Evolutionary conservation across 2,888 invertebrate species (phyloP).

Genomic region (Polietes domitor): DNA sequence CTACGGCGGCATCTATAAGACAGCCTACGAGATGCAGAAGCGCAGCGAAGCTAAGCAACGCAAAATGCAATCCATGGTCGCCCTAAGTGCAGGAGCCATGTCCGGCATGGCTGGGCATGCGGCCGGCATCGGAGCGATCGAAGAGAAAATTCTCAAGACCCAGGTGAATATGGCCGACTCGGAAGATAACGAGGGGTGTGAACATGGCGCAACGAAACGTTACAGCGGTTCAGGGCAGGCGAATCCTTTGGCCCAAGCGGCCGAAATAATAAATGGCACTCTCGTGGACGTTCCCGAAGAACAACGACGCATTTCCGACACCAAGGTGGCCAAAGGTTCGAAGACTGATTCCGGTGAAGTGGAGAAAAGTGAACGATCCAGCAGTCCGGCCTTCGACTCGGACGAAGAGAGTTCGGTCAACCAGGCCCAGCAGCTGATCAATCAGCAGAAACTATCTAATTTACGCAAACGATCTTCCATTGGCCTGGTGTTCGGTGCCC

Average conservation of each 20-base stretch:
- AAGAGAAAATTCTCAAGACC: slow-evolving; percentile 80
- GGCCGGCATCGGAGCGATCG: slow-evolving; percentile 92
- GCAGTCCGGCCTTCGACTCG: slow-evolving; percentile 96
- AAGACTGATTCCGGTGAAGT: slow-evolving; percentile 81
- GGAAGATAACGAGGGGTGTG: slow-evolving; percentile 74
- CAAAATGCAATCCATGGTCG: slow-evolving; percentile 97
- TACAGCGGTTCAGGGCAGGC: slow-evolving; percentile 75
- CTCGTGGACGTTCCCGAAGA: slow-evolving; percentile 66
- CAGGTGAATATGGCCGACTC: slow-evolving; percentile 72
- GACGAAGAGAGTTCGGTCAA: slow-evolving; percentile 92
- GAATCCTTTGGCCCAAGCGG: slow-evolving; percentile 74
- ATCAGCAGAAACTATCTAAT: slow-evolving; percentile 76
- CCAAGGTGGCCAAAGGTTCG: slow-evolving; percentile 70
- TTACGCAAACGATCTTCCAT: slow-evolving; percentile 80
- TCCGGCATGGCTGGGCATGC: slow-evolving; percentile 94
- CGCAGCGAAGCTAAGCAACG: slow-evolving; percentile 97
- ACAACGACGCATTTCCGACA: slow-evolving; percentile 75
- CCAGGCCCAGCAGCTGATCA: slow-evolving; percentile 80
- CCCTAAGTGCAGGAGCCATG: slow-evolving; percentile 93
- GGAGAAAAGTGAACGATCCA: slow-evolving; percentile 91
- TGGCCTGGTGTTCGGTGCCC: slow-evolving; percentile 80
- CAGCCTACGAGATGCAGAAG: slow-evolving; percentile 98
- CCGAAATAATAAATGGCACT: slow-evolving; percentile 71
- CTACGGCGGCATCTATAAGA: slow-evolving; percentile 98
- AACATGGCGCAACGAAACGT: slow-evolving; percentile 73